Conservation (phyloP, 2,797 vertebrate genomes). For the Rhinophrynus dorsalis region DNA sequence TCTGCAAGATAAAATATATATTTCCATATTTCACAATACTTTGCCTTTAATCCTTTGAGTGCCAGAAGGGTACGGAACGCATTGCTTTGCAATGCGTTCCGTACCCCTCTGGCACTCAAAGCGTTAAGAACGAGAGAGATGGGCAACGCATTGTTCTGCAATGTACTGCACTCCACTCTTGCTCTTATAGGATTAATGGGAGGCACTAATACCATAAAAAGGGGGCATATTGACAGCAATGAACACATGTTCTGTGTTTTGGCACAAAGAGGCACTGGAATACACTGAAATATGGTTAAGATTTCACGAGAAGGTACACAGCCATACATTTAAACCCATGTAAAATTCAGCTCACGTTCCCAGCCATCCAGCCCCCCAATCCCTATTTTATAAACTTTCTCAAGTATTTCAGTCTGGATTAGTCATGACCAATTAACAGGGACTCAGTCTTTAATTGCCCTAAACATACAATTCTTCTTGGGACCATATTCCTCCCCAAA, state of each 20-base stretch:
- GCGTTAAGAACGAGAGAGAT: too few relatives aligned
- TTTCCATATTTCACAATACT: too few relatives aligned
- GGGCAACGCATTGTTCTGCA: too few relatives aligned
- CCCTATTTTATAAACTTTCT: background rate
- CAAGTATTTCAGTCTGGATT: background rate
- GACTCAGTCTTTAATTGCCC: background rate
- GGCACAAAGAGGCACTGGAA: slow-evolving; percentile 16
- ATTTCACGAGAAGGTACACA: slow-evolving; percentile 22
- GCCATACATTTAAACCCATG: slow-evolving; percentile 23
- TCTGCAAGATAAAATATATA: too few relatives aligned
- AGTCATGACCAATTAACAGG: background rate
- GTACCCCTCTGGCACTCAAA: too few relatives aligned
- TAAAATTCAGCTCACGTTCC: slow-evolving; percentile 25
- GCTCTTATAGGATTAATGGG: too few relatives aligned
- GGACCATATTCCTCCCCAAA: too few relatives aligned
- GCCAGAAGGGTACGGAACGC: too few relatives aligned
- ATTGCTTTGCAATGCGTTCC: too few relatives aligned
- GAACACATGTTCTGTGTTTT: slow-evolving; percentile 10
- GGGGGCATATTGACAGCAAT: background rate
- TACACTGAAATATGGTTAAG: slow-evolving; percentile 19
- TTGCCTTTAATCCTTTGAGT: too few relatives aligned
- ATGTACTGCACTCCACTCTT: too few relatives aligned
- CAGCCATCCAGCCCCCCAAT: background rate
- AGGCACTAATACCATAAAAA: slow-evolving; percentile 11
- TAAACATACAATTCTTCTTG: background rate